A percentile compares a stretch with the other conserved stretches of the same genome.
Conservation (phyloP, 2,888 invertebrate genomes). For the Cosmopolites sordidus region DNA sequence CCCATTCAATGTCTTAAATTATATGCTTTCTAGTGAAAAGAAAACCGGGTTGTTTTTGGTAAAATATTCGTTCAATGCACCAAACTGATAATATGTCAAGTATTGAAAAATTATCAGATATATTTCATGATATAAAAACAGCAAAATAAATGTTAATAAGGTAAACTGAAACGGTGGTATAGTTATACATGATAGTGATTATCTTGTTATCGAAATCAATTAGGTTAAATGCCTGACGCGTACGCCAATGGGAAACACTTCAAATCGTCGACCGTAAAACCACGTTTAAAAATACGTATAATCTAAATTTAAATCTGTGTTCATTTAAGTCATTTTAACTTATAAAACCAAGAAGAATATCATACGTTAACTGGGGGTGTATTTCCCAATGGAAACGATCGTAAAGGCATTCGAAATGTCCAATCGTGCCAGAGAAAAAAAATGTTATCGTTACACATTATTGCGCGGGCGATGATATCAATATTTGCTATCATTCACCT, state of each 20-base stretch:
- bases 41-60: too few species aligned
- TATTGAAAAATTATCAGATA: too few species aligned
- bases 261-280: conserved; percentile 6
- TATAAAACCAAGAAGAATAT: background rate
- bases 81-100: too few species aligned
- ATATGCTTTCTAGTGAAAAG: too few species aligned
- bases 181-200: background rate
- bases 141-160: too few species aligned
- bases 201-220: background rate
- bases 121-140: too few species aligned
- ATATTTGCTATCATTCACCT: conserved; percentile 42
- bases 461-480: conserved; percentile 42
- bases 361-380: background rate
- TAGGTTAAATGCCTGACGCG: conserved; percentile 1
- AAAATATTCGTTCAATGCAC: too few species aligned
- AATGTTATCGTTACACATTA: conserved; percentile 32
- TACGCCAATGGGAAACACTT: conserved; percentile 17
- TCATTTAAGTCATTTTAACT: background rate
- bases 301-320: conserved; percentile 16
- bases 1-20: too few species aligned
- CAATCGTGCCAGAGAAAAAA: conserved; percentile 29
- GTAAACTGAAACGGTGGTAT: too few species aligned
- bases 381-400: background rate
- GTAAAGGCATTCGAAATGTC: conserved; percentile 1
- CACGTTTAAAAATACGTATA: conserved; percentile 21